Percentiles rank a stretch among this genome's conserved stretches.
phyloP scores from a whole-genome alignment of 2,113 vertebrate genomes.

The Elaphurus davidianus region DNA sequence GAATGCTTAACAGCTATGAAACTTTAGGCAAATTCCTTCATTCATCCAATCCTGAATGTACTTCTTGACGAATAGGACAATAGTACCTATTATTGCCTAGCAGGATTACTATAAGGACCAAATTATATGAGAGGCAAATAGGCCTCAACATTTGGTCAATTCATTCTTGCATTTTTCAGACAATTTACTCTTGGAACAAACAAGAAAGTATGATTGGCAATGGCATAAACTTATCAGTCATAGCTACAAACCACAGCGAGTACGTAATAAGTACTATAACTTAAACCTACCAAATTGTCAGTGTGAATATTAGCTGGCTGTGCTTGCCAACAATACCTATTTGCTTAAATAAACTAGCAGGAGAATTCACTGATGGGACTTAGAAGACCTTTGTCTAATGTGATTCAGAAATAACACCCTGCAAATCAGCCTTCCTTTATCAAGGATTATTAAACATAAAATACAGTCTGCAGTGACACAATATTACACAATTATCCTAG shows the following conservation, averaged over 20 bases:
- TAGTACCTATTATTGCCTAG: not conserved
- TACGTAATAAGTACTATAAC: not conserved
- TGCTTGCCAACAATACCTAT: not conserved
- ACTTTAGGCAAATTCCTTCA: not conserved
- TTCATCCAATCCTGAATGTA: not conserved
- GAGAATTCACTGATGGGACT: not conserved
- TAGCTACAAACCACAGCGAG: not conserved
- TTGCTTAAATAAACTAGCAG: not conserved
- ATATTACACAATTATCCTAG: constrained; percentile 19
- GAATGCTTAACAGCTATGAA: not conserved
- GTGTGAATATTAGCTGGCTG: not conserved
- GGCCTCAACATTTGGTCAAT: not conserved
- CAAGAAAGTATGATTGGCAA: not conserved
- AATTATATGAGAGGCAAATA: not conserved
- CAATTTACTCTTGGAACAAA: not conserved
- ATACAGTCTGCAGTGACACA: constrained; percentile 9
- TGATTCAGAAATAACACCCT: not conserved
- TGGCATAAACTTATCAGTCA: not conserved
- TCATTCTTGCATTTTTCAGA: not conserved
- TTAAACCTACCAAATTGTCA: not conserved
- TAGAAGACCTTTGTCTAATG: not conserved
- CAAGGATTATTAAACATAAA: constrained; percentile 29
- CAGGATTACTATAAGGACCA: not conserved
- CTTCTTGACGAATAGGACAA: not conserved
- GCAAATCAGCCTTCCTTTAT: constrained; percentile 5